Conservation (phyloP, 2,113 vertebrate genomes). For the Cavia aperea region DNA sequence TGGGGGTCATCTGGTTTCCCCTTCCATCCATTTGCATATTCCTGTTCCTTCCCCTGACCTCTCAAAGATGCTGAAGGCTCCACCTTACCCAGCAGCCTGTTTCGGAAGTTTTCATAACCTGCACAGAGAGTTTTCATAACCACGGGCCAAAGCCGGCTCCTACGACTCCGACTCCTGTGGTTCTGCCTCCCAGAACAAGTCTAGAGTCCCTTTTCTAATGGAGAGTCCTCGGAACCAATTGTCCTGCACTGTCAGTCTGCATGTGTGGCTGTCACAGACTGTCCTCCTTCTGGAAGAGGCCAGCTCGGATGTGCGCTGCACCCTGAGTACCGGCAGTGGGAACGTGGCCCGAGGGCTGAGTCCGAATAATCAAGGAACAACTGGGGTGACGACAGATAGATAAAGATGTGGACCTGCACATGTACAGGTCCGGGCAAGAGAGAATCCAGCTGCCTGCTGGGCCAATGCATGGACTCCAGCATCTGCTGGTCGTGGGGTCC, state of each 20-base stretch:
- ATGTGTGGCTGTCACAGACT: neutral
- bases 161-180: neutral
- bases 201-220: slow-evolving; percentile 13
- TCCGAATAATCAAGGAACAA: neutral
- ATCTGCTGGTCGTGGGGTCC: neutral
- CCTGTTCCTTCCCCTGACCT: neutral
- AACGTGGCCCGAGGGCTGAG: neutral
- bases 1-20: neutral
- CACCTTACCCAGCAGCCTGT: neutral
- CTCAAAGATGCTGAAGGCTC: neutral
- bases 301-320: neutral
- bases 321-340: neutral
- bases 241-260: neutral
- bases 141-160: neutral
- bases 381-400: neutral
- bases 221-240: neutral
- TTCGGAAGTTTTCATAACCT: neutral
- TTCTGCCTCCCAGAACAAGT: neutral
- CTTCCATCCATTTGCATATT: neutral
- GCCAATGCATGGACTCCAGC: neutral
- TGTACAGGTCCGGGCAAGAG: neutral
- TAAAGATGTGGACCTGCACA: neutral
- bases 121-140: neutral
- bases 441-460: neutral
- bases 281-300: neutral